Conservation (phyloP, 2,888 invertebrate genomes). For the Nasonia oneida region DNA sequence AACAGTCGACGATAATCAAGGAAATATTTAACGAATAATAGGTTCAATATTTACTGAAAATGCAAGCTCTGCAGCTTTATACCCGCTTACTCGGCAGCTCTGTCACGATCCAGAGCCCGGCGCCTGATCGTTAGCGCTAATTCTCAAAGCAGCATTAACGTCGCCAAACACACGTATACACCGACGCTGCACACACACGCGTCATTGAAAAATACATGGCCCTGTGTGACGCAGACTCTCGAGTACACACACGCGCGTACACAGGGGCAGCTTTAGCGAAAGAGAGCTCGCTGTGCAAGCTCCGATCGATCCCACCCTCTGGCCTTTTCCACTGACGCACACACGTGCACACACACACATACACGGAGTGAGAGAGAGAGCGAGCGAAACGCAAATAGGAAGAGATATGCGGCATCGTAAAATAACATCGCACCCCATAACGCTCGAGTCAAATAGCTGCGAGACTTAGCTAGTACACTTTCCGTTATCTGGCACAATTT, state of each 20-base stretch:
- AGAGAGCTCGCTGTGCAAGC: not conserved
- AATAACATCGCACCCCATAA: constrained; percentile 63
- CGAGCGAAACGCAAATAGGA: constrained; percentile 61
- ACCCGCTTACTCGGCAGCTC: not conserved
- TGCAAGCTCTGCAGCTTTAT: constrained; percentile 2
- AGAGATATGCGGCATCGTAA: constrained; percentile 64
- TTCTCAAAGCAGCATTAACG: constrained; percentile 53
- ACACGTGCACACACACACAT: not conserved
- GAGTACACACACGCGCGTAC: not conserved
- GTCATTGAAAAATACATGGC: not conserved
- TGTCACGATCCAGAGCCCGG: not conserved
- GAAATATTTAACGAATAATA: constrained; percentile 28
- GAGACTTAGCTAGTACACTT: constrained; percentile 55
- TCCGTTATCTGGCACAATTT: constrained; percentile 68
- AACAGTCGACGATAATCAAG: not conserved
- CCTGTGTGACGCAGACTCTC: not conserved
- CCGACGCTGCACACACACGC: not conserved
- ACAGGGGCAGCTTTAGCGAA: constrained; percentile 13
- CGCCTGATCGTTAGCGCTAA: constrained; percentile 60
- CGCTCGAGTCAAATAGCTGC: constrained; percentile 54
- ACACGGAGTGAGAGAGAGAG: constrained; percentile 15
- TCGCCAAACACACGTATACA: constrained; percentile 10
- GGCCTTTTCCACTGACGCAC: not conserved
- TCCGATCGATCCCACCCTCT: constrained; percentile 8
- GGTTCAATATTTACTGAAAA: constrained; percentile 33